Conservation (phyloP, 2,113 vertebrate species). For the Thalassoma bifasciatum region DNA sequence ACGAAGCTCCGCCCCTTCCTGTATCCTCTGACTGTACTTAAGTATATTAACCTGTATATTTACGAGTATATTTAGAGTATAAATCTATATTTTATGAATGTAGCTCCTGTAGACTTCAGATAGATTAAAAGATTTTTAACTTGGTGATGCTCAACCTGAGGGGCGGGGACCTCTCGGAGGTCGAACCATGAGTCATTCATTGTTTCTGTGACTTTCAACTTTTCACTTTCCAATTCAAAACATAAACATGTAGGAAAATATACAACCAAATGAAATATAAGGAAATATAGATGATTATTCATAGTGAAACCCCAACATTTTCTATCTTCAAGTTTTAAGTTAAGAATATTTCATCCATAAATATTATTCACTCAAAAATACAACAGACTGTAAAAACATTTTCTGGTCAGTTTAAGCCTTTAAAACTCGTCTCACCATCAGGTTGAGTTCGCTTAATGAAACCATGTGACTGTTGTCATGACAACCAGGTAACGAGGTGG, state of each 20-base stretch:
- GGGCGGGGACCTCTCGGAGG: background rate
- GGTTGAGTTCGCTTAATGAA: conserved; percentile 7
- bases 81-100: conserved; percentile 32
- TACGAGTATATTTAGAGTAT: background rate
- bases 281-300: too few relatives aligned
- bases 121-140: background rate
- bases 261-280: too few relatives aligned
- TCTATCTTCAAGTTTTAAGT: too few relatives aligned
- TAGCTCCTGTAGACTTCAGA: conserved; percentile 14
- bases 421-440: background rate
- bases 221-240: too few relatives aligned
- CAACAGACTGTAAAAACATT: too few relatives aligned
- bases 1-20: background rate
- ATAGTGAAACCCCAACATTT: too few relatives aligned
- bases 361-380: too few relatives aligned
- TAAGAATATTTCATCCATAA: too few relatives aligned
- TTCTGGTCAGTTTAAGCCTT: background rate
- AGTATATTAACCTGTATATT: background rate
- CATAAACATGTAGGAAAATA: too few relatives aligned
- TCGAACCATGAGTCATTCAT: background rate
- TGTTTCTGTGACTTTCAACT: background rate
- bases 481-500: background rate
- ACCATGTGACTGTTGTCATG: conserved; percentile 1
- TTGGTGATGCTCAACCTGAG: conserved; percentile 15
- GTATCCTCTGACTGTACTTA: background rate